phyloP scores from a whole-genome alignment of 2,113 vertebrate species.

The Chamaetylas fuelleborni region DNA sequence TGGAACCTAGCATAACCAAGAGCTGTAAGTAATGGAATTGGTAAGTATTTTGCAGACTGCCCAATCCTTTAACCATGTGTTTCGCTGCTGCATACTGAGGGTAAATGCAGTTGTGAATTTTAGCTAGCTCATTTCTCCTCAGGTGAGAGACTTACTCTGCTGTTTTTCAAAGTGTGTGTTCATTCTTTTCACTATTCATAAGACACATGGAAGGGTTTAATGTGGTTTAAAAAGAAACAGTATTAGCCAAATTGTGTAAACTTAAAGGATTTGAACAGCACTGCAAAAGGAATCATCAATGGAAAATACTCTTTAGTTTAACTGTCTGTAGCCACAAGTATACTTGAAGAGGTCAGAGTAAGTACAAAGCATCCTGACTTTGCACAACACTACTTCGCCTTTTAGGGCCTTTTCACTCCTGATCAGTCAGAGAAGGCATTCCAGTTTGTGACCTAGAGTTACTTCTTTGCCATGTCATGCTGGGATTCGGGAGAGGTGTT shows the following conservation, averaged over 20 bases:
- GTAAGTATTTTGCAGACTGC: background rate
- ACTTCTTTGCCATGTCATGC: background rate
- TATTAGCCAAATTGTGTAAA: slow-evolving; percentile 66
- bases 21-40: background rate
- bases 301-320: background rate
- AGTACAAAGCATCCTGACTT: background rate
- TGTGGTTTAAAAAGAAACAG: slow-evolving; percentile 72
- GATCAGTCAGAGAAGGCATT: background rate
- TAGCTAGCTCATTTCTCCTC: slow-evolving; percentile 49
- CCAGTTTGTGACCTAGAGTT: background rate
- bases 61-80: background rate
- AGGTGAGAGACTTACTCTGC: slow-evolving; percentile 36
- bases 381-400: background rate
- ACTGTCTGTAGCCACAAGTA: background rate
- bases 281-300: background rate
- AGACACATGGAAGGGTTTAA: slow-evolving; percentile 62
- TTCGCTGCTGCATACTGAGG: background rate
- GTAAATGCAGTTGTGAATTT: slow-evolving; percentile 50
- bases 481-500: background rate
- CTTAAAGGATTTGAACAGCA: slow-evolving; percentile 45
- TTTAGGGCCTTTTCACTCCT: background rate
- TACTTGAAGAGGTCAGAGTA: background rate
- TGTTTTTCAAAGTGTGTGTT: slow-evolving; percentile 69
- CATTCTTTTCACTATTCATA: slow-evolving; percentile 66
- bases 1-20: background rate